Percentiles rank a stretch among this genome's conserved stretches.
Evolutionary conservation across 2,888 invertebrate genomes (phyloP).

Genomic region (Aradus depressus): DNA sequence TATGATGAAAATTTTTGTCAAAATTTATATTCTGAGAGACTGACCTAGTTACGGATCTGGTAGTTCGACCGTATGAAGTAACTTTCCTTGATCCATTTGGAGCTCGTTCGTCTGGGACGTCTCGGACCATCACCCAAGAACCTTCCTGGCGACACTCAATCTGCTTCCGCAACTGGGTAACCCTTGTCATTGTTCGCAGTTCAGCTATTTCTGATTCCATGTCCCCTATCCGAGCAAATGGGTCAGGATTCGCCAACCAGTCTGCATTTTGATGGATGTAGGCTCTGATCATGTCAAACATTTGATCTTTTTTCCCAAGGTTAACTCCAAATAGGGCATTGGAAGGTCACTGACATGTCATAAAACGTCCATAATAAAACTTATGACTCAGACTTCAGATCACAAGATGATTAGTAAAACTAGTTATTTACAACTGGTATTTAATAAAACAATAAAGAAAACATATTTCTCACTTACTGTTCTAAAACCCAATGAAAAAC

Average conservation of each 20-base stretch:
- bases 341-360: constrained; percentile 1
- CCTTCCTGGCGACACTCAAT: constrained; percentile 25
- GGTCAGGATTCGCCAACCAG: constrained; percentile 21
- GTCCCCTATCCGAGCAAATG: constrained; percentile 14
- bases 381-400: too few relatives aligned
- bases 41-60: constrained; percentile 21
- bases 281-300: constrained; percentile 10
- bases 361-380: too few relatives aligned
- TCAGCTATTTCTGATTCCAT: constrained; percentile 26
- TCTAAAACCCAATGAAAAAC: too few relatives aligned
- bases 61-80: constrained; percentile 22
- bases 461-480: too few relatives aligned
- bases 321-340: not conserved
- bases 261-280: constrained; percentile 11
- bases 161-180: constrained; percentile 22
- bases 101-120: constrained; percentile 21
- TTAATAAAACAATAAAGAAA: too few relatives aligned
- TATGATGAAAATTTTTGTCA: constrained; percentile 6
- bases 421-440: too few relatives aligned
- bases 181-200: constrained; percentile 23
- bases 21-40: constrained; percentile 15
- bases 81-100: constrained; percentile 19
- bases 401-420: too few relatives aligned
- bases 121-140: constrained; percentile 23
- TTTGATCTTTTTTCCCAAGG: constrained; percentile 2